Evolutionary conservation across 2,113 vertebrate species (phyloP).

Genomic region (Myrmecobius fasciatus): DNA sequence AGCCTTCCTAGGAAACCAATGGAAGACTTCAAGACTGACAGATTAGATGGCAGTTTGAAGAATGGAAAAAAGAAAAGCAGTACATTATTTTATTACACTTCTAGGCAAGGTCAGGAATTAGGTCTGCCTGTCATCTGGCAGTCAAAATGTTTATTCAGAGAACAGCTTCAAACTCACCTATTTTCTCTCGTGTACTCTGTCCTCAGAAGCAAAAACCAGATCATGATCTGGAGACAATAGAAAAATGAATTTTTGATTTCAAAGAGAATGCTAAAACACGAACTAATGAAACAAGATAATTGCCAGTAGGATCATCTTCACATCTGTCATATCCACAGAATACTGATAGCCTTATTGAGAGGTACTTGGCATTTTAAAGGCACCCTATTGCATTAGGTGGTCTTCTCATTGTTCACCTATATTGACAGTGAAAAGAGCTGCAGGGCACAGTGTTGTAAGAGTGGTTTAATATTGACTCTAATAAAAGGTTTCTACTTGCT

Average conservation of each 20-base stretch:
- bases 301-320: constrained; percentile 38
- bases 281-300: constrained; percentile 11
- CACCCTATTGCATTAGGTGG: not conserved
- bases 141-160: constrained; percentile 12
- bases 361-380: constrained; percentile 11
- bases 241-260: constrained; percentile 16
- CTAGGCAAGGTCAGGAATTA: constrained; percentile 31
- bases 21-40: constrained; percentile 11
- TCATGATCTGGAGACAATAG: not conserved
- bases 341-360: constrained; percentile 6
- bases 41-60: constrained; percentile 44
- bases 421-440: not conserved
- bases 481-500: not conserved
- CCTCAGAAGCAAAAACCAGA: not conserved
- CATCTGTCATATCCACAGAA: constrained; percentile 37
- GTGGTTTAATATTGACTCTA: not conserved
- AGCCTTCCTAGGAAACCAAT: constrained; percentile 36
- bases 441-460: not conserved
- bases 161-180: not conserved
- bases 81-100: not conserved
- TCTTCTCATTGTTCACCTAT: not conserved
- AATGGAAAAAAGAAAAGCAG: not conserved
- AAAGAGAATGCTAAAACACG: constrained; percentile 12
- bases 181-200: constrained; percentile 11
- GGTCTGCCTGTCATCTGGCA: constrained; percentile 6